Evolutionary conservation across 2,797 vertebrate species (phyloP).

Genomic region (Spatula versicolor): DNA sequence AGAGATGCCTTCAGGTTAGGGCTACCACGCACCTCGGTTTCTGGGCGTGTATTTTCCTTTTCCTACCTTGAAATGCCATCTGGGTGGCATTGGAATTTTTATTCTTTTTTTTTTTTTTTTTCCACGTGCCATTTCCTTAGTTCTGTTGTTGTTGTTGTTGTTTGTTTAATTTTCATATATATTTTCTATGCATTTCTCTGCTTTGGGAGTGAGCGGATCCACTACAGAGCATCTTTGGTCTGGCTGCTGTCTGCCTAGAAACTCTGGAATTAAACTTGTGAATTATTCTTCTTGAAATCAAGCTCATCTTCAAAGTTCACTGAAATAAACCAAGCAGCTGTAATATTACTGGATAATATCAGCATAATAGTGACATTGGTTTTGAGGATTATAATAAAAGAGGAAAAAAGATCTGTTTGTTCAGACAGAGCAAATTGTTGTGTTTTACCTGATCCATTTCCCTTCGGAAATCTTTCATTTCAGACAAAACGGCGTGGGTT

Average conservation of each 20-base stretch:
- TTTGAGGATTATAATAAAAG: neutral
- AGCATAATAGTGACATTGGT: neutral
- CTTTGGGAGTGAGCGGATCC: neutral
- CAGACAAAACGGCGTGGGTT: neutral
- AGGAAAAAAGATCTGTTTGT: neutral
- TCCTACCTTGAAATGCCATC: neutral
- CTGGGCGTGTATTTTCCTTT: neutral
- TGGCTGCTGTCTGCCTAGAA: neutral
- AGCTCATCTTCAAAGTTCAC: neutral
- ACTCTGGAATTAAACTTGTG: neutral
- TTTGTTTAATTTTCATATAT: neutral
- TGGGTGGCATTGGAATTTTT: neutral
- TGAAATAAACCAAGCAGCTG: neutral
- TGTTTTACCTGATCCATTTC: neutral
- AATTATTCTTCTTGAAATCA: neutral
- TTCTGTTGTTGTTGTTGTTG: neutral
- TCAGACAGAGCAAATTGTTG: neutral
- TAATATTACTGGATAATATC: neutral
- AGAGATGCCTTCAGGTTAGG: neutral
- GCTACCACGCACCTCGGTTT: neutral
- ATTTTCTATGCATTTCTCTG: neutral
- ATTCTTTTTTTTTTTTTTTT: neutral
- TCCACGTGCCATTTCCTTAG: neutral
- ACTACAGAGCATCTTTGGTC: neutral
- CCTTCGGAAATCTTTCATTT: neutral